Conservation (phyloP, 2,113 vertebrate genomes). For the Capreolus pygargus region DNA sequence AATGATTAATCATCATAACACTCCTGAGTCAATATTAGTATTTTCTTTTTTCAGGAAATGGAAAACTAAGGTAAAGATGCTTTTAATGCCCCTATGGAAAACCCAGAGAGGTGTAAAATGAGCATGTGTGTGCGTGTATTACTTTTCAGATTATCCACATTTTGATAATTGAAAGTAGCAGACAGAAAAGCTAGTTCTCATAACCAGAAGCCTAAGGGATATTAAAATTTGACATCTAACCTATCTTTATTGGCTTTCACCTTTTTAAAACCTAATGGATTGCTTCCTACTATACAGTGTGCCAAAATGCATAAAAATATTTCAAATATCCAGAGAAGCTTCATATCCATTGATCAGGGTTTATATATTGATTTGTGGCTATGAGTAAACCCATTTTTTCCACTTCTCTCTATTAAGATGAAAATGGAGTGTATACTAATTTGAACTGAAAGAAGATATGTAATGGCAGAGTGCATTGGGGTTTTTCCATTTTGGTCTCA, state of each 20-base stretch:
- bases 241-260: constrained; percentile 47
- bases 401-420: constrained; percentile 40
- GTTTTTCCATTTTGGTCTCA: constrained; percentile 9
- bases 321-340: constrained; percentile 44
- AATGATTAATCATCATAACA: constrained; percentile 36
- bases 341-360: constrained; percentile 55
- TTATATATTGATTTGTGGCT: constrained; percentile 67
- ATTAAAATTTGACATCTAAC: constrained; percentile 48
- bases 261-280: constrained; percentile 71
- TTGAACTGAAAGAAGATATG: constrained; percentile 11
- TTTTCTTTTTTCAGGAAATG: constrained; percentile 32
- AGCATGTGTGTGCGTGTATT: not conserved
- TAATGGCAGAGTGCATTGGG: not conserved
- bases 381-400: constrained; percentile 39
- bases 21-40: not conserved
- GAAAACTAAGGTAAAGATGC: constrained; percentile 8
- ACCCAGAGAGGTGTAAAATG: not conserved
- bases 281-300: constrained; percentile 70
- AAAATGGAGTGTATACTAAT: constrained; percentile 46
- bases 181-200: constrained; percentile 30
- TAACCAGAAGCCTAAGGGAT: constrained; percentile 29
- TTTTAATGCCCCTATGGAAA: not conserved
- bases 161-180: constrained; percentile 17
- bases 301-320: constrained; percentile 71
- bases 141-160: not conserved